phyloP scores from a whole-genome alignment of 2,797 vertebrate species.

The Monodelphis domestica region DNA sequence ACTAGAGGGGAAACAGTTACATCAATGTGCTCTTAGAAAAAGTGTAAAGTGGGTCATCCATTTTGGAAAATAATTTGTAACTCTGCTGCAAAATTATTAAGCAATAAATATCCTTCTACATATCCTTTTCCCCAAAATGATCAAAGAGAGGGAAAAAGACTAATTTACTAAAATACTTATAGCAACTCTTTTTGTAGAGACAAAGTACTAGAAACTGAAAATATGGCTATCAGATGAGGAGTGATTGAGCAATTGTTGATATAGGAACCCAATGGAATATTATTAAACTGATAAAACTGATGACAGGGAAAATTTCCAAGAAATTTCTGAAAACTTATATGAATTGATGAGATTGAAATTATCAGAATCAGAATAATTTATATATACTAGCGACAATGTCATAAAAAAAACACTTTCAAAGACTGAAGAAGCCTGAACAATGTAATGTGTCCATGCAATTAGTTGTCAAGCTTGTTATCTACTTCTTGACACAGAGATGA shows the following conservation, averaged over 20 bases:
- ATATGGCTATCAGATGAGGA: neutral
- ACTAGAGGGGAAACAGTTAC: neutral
- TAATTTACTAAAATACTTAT: neutral
- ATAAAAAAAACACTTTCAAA: neutral
- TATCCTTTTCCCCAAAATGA: neutral
- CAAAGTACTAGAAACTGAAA: neutral
- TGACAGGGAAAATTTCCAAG: neutral
- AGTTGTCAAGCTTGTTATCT: neutral
- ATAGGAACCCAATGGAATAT: neutral
- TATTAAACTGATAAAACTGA: neutral
- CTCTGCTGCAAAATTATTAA: neutral
- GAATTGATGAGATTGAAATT: neutral
- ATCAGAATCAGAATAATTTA: neutral
- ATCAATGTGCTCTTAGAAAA: neutral
- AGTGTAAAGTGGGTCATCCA: neutral
- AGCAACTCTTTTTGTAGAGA: neutral
- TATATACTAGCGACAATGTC: neutral
- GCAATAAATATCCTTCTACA: neutral
- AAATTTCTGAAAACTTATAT: too few relatives aligned
- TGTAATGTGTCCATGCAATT: neutral
- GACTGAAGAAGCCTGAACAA: neutral
- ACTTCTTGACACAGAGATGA: neutral
- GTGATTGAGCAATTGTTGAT: neutral
- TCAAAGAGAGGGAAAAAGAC: neutral
- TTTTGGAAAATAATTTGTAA: neutral